Evolutionary conservation across 2,797 vertebrate species (phyloP).

Genomic region (Acanthopagrus latus): DNA sequence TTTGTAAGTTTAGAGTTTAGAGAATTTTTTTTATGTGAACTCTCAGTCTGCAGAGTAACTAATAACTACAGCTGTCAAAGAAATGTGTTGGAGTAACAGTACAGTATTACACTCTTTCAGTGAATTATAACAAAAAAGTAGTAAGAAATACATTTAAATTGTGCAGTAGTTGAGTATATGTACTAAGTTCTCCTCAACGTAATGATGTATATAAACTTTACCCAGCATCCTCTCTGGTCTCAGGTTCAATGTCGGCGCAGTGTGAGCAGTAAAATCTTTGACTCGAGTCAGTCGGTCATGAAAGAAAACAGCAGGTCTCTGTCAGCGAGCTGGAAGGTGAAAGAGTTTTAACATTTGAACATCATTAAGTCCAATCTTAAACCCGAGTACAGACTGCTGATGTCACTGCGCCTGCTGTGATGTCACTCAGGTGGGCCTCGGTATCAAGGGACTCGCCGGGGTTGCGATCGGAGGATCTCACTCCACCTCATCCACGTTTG

Average conservation of each 20-base stretch:
- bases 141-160: too few relatives aligned
- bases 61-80: too few relatives aligned
- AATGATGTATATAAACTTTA: neutral
- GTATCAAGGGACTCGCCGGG: neutral
- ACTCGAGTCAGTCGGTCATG: slow-evolving; percentile 51
- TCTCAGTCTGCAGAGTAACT: too few relatives aligned
- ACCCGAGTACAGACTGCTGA: neutral
- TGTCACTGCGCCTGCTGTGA: neutral
- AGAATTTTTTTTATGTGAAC: too few relatives aligned
- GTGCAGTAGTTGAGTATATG: neutral
- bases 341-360: too few relatives aligned
- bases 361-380: too few relatives aligned
- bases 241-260: slow-evolving; percentile 47
- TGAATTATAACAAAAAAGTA: too few relatives aligned
- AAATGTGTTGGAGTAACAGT: too few relatives aligned
- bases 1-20: too few relatives aligned
- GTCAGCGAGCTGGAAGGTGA: slow-evolving; percentile 44
- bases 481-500: slow-evolving; percentile 46
- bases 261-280: slow-evolving; percentile 38
- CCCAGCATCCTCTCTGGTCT: slow-evolving; percentile 33
- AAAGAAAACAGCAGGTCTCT: slow-evolving; percentile 26
- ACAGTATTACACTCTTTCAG: too few relatives aligned
- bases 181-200: too few relatives aligned
- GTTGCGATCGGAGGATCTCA: slow-evolving; percentile 51
- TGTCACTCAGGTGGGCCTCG: slow-evolving; percentile 53